Conservation (phyloP, 2,797 vertebrate genomes). For the Gobio occitaniae region DNA sequence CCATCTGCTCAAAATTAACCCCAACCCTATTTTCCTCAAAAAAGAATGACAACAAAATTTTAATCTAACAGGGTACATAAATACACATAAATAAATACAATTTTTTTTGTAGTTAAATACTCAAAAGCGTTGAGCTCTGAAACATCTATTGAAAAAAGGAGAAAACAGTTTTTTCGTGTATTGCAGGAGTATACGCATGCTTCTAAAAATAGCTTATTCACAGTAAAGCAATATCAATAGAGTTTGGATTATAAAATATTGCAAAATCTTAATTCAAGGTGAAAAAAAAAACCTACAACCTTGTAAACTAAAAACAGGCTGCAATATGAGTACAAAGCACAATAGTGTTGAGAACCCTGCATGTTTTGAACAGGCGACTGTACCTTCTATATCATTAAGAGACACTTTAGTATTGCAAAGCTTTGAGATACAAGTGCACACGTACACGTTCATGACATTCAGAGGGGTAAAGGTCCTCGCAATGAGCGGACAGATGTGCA, state of each 20-base stretch:
- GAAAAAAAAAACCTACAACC: slow-evolving; percentile 59
- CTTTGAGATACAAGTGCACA: slow-evolving; percentile 61
- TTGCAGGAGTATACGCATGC: slow-evolving; percentile 77
- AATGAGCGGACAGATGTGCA: not conserved
- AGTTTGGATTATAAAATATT: slow-evolving; percentile 78
- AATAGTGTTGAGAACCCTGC: slow-evolving; percentile 64
- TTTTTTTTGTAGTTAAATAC: slow-evolving; percentile 62
- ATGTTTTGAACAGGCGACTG: slow-evolving; percentile 62
- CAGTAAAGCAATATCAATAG: slow-evolving; percentile 79
- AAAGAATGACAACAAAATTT: slow-evolving; percentile 68
- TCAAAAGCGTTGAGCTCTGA: slow-evolving; percentile 65
- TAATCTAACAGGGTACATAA: slow-evolving; percentile 72
- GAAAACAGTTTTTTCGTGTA: slow-evolving; percentile 65
- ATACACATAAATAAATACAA: slow-evolving; percentile 80
- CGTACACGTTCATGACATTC: slow-evolving; percentile 10
- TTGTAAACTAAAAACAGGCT: slow-evolving; percentile 63
- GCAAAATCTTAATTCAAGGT: slow-evolving; percentile 78
- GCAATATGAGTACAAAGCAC: slow-evolving; percentile 70
- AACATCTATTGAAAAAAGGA: slow-evolving; percentile 65
- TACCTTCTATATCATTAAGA: slow-evolving; percentile 59
- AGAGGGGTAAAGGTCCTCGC: slow-evolving; percentile 16
- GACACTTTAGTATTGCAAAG: slow-evolving; percentile 76
- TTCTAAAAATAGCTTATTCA: slow-evolving; percentile 81
- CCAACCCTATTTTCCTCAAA: slow-evolving; percentile 67
- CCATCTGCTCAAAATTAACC: slow-evolving; percentile 74